Conservation (phyloP, 2,888 invertebrate genomes). For the Hirtodrosophila alboralis region DNA sequence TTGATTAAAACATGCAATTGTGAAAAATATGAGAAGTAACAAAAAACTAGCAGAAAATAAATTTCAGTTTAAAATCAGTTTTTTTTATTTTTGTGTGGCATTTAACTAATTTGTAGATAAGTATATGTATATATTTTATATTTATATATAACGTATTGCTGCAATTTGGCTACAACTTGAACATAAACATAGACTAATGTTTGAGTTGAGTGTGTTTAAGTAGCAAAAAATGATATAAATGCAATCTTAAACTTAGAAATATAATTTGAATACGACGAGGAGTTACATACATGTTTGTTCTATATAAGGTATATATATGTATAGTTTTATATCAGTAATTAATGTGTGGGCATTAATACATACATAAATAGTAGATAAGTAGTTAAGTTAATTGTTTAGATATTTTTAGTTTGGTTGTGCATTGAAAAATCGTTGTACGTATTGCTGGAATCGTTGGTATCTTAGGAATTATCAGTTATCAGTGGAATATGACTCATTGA, state of each 20-base stretch:
- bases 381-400: slow-evolving; percentile 30
- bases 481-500: slow-evolving; percentile 42
- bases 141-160: slow-evolving; percentile 30
- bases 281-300: slow-evolving; percentile 19
- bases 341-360: slow-evolving; percentile 18
- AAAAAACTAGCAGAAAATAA: slow-evolving; percentile 24
- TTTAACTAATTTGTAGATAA: slow-evolving; percentile 43
- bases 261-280: slow-evolving; percentile 7
- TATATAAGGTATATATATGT: slow-evolving; percentile 13
- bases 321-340: slow-evolving; percentile 24
- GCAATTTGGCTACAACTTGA: slow-evolving; percentile 66
- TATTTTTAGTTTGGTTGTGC: slow-evolving; percentile 28
- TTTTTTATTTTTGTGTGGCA: slow-evolving; percentile 60
- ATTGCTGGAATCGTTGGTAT: slow-evolving; percentile 69
- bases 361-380: slow-evolving; percentile 22
- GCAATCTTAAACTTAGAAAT: slow-evolving; percentile 37
- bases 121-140: slow-evolving; percentile 28
- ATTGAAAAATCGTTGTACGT: slow-evolving; percentile 67
- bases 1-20: slow-evolving; percentile 52
- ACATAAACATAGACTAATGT: slow-evolving; percentile 34
- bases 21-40: slow-evolving; percentile 9
- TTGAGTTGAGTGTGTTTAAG: slow-evolving; percentile 29
- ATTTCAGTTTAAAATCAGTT: slow-evolving; percentile 69
- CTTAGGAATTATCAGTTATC: slow-evolving; percentile 68
- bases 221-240: slow-evolving; percentile 46